A percentile compares a stretch with the other conserved stretches of the same genome.
These are phyloP conservation scores for Patella caerulea DNA, from an alignment of 2,888 invertebrate genomes.

Conservation along the genomic window DNA sequence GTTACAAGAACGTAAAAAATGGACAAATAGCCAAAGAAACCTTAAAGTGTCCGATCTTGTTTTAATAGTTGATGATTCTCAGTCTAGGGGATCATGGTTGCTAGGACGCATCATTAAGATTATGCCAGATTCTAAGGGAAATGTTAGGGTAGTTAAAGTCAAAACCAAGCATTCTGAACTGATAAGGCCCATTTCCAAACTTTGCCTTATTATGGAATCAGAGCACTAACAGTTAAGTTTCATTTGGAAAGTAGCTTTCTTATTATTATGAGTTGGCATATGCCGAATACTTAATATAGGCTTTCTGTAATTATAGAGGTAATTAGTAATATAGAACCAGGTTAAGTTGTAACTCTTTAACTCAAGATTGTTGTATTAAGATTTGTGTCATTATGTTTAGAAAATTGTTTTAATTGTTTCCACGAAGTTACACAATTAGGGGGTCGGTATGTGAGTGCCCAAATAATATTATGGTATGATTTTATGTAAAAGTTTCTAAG, in stretches of 20 bases:
- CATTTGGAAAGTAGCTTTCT: background rate
- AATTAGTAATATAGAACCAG: no score
- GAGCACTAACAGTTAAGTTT: slow-evolving; percentile 11
- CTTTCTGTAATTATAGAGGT: no score
- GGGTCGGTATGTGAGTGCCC: slow-evolving; percentile 1
- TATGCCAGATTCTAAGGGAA: slow-evolving; percentile 9
- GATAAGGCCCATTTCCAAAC: slow-evolving; percentile 20
- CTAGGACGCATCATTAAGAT: slow-evolving; percentile 8
- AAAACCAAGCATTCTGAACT: slow-evolving; percentile 13
- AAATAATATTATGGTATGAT: background rate
- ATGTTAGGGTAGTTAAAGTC: slow-evolving; percentile 18
- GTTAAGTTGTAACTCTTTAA: no score
- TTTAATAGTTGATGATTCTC: slow-evolving; percentile 15
- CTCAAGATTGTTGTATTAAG: no score
- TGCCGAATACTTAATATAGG: no score
- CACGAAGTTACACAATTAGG: slow-evolving; percentile 3
- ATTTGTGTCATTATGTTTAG: background rate
- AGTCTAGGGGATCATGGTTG: slow-evolving; percentile 11
- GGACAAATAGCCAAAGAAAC: slow-evolving; percentile 15
- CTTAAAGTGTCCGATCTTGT: slow-evolving; percentile 12
- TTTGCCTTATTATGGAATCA: slow-evolving; percentile 17
- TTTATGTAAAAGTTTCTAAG: no score
- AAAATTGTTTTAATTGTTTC: background rate
- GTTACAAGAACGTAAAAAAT: slow-evolving; percentile 29
- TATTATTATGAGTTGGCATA: no score